Evolutionary conservation across 2,113 vertebrate species (phyloP).

Genomic region (Lasiurus cinereus): DNA sequence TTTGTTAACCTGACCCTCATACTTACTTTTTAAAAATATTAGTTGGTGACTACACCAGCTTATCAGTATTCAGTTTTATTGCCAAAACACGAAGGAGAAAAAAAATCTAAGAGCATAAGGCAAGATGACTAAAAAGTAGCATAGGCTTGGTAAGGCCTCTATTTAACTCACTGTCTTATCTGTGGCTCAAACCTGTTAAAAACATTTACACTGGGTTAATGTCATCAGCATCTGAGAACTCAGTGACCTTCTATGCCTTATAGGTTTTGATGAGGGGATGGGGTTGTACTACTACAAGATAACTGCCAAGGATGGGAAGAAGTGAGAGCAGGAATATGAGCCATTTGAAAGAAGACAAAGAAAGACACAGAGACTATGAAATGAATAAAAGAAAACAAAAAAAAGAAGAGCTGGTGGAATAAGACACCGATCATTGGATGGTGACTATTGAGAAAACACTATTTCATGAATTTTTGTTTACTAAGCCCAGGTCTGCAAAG

Average conservation of each 20-base stretch:
- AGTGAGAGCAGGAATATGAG: neutral
- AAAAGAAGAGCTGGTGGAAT: neutral
- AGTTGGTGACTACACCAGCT: conserved; percentile 33
- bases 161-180: neutral
- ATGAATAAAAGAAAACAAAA: neutral
- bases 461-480: neutral
- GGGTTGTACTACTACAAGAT: neutral
- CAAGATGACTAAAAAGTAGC: conserved; percentile 58
- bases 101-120: conserved; percentile 65
- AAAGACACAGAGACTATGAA: neutral
- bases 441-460: conserved; percentile 6
- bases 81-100: conserved; percentile 2
- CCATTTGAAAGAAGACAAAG: conserved; percentile 16
- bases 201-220: neutral
- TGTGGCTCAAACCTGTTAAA: neutral
- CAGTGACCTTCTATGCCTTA: neutral
- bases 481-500: neutral
- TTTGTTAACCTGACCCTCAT: conserved; percentile 46
- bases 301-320: neutral
- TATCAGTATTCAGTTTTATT: conserved; percentile 67
- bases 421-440: neutral
- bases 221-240: neutral
- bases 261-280: neutral
- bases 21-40: conserved; percentile 48
- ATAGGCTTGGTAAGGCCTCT: neutral